Conservation (phyloP, 2,888 invertebrate genomes). For the Dascillus cervinus region DNA sequence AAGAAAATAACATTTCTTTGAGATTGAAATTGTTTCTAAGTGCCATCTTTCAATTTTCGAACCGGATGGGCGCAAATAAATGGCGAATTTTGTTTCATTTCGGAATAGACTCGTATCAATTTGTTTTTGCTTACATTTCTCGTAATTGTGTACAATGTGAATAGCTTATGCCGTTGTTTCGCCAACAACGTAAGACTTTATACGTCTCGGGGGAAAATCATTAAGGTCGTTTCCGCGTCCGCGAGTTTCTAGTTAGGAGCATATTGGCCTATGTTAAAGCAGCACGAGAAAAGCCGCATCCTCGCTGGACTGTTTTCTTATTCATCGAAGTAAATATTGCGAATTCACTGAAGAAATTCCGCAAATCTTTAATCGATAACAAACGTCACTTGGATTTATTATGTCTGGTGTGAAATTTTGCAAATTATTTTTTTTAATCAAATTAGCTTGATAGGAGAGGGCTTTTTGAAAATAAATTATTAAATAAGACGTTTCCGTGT, state of each 20-base stretch:
- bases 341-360: too few relatives aligned
- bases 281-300: constrained; percentile 16
- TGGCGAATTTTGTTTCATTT: too few relatives aligned
- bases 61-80: constrained; percentile 2
- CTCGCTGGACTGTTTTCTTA: constrained; percentile 19
- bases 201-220: constrained; percentile 27
- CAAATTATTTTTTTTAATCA: too few relatives aligned
- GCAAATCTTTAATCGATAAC: too few relatives aligned
- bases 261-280: constrained; percentile 23
- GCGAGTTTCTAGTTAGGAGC: constrained; percentile 30
- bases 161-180: constrained; percentile 17
- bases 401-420: too few relatives aligned
- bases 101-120: constrained; percentile 2
- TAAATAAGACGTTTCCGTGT: too few relatives aligned
- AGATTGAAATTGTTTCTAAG: constrained; percentile 4
- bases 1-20: constrained; percentile 2
- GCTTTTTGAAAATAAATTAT: too few relatives aligned
- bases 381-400: too few relatives aligned
- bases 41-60: constrained; percentile 1
- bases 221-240: constrained; percentile 31
- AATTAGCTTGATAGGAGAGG: too few relatives aligned
- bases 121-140: constrained; percentile 11
- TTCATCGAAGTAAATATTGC: constrained; percentile 16
- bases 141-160: constrained; percentile 18
- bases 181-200: constrained; percentile 21